phyloP scores from a whole-genome alignment of 2,888 invertebrate genomes.

The Hypselothyrea guttata region DNA sequence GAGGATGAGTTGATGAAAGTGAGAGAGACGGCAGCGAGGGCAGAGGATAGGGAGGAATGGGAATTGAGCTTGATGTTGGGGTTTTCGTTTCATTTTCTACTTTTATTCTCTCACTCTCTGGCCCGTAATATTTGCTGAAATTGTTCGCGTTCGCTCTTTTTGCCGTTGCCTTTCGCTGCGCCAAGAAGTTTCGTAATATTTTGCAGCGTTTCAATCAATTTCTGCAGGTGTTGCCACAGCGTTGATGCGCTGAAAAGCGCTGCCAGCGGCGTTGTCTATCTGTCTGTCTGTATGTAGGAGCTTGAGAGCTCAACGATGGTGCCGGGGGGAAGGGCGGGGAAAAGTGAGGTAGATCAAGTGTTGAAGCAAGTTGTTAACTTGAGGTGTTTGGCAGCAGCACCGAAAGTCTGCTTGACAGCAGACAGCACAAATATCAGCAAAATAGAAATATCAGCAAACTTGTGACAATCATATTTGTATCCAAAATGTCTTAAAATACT shows the following conservation, averaged over 20 bases:
- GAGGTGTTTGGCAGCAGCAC: too few relatives aligned
- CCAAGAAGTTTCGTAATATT: slow-evolving; percentile 57
- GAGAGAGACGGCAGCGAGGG: neutral
- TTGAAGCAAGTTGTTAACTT: too few relatives aligned
- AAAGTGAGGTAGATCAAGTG: too few relatives aligned
- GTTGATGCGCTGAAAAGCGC: slow-evolving; percentile 39
- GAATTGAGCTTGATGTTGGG: slow-evolving; percentile 40
- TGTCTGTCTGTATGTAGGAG: neutral
- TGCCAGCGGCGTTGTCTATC: slow-evolving; percentile 4
- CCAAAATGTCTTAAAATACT: too few relatives aligned
- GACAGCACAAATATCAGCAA: too few relatives aligned
- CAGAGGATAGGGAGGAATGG: neutral
- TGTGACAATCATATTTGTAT: too few relatives aligned
- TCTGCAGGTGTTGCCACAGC: slow-evolving; percentile 46
- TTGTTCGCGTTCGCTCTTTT: slow-evolving; percentile 12
- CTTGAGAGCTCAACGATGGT: too few relatives aligned
- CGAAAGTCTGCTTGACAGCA: too few relatives aligned
- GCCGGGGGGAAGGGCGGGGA: too few relatives aligned
- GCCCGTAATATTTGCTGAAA: slow-evolving; percentile 37
- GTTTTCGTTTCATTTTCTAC: slow-evolving; percentile 1
- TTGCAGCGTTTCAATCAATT: slow-evolving; percentile 61
- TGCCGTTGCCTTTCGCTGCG: neutral
- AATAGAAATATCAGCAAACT: too few relatives aligned
- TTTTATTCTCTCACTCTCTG: slow-evolving; percentile 14
- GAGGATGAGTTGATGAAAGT: neutral